These are phyloP conservation scores for Amitus sp. DNA, from an alignment of 2,888 invertebrate genomes.

Conservation along the genomic window DNA sequence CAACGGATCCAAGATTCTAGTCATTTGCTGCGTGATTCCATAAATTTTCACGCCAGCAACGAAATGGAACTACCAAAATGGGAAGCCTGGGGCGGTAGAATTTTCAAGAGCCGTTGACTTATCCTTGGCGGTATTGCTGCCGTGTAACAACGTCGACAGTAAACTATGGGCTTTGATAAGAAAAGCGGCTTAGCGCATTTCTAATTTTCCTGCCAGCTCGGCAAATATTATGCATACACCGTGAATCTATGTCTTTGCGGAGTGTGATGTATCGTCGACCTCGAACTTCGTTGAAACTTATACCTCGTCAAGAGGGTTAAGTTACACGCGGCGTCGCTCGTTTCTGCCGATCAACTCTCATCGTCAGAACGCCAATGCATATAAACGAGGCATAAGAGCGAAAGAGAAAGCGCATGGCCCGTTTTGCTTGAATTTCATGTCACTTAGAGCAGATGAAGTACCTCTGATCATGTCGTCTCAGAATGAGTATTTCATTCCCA, in stretches of 20 bases:
- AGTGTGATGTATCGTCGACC: slow-evolving; percentile 59
- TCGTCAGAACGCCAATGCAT: slow-evolving; percentile 39
- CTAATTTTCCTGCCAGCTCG: slow-evolving; percentile 62
- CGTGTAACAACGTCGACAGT: slow-evolving; percentile 34
- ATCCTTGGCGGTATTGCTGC: slow-evolving; percentile 17
- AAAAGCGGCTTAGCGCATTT: slow-evolving; percentile 63
- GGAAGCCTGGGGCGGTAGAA: slow-evolving; percentile 23
- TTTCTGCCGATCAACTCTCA: slow-evolving; percentile 33
- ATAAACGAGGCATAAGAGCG: slow-evolving; percentile 32
- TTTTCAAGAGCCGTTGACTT: slow-evolving; percentile 23
- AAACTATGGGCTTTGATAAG: slow-evolving; percentile 55
- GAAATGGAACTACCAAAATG: not conserved
- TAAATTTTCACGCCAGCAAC: too few species aligned
- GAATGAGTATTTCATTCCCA: too few species aligned
- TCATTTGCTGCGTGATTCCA: too few species aligned
- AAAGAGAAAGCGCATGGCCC: slow-evolving; percentile 27
- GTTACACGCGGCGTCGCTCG: slow-evolving; percentile 22
- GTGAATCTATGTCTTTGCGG: slow-evolving; percentile 56
- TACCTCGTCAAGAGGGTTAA: slow-evolving; percentile 43
- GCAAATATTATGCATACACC: slow-evolving; percentile 63
- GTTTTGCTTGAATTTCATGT: slow-evolving; percentile 48
- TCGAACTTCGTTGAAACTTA: slow-evolving; percentile 57
- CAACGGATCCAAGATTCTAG: too few species aligned
- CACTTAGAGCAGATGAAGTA: slow-evolving; percentile 35
- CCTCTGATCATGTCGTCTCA: too few species aligned